Percentiles rank a stretch among this genome's conserved stretches.
phyloP scores from a whole-genome alignment of 2,113 vertebrate genomes.

The Podarcis raffonei region DNA sequence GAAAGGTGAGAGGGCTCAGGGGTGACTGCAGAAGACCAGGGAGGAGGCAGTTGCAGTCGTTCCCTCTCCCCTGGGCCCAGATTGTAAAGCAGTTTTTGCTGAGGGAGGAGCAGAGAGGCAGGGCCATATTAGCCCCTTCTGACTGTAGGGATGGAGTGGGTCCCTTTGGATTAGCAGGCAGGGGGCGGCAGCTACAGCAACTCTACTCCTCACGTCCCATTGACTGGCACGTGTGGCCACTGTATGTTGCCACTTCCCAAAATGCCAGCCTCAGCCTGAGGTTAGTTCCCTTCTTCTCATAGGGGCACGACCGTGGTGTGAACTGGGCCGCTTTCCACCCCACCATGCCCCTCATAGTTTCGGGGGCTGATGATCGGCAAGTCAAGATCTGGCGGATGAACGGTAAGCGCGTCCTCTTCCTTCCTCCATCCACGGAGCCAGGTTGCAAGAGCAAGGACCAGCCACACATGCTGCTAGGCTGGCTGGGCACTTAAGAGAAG shows the following conservation, averaged over 20 bases:
- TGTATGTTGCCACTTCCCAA: rapidly evolving
- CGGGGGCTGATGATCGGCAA: slow-evolving; percentile 93
- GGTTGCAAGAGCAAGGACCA: rapidly evolving
- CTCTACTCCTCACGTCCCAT: not conserved
- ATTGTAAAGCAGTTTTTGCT: not conserved
- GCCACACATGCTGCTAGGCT: rapidly evolving
- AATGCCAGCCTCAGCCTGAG: not conserved
- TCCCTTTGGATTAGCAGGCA: not conserved
- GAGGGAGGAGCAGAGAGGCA: not conserved
- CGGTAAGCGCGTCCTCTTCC: slow-evolving; percentile 72
- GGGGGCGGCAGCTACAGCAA: not conserved
- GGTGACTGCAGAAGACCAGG: not conserved
- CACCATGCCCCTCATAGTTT: slow-evolving; percentile 96
- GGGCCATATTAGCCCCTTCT: not conserved
- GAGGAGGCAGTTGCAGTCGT: not conserved
- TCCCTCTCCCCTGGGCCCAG: not conserved
- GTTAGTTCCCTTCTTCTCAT: not conserved
- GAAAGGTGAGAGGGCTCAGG: not conserved
- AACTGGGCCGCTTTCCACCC: slow-evolving; percentile 98
- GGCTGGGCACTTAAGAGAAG: not conserved
- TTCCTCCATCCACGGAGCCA: not conserved
- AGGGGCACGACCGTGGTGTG: slow-evolving; percentile 95
- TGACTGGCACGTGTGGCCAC: not conserved
- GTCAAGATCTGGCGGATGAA: slow-evolving; percentile 99
- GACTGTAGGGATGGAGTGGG: not conserved